phyloP scores from a whole-genome alignment of 2,797 vertebrate species.

The Pangasius sanitwongsei region DNA sequence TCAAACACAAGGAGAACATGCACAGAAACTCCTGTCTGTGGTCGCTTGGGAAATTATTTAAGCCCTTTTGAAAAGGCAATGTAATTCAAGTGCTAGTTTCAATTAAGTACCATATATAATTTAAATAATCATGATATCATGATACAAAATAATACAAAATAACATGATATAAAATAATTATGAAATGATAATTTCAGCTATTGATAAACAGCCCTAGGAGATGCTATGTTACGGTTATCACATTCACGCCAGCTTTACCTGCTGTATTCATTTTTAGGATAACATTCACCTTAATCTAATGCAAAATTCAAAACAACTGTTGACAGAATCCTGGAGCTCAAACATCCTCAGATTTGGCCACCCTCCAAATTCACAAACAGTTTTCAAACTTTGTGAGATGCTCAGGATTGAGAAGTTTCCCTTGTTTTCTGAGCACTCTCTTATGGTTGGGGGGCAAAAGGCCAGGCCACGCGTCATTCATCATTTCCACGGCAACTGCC shows the following conservation, averaged over 20 bases:
- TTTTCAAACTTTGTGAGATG: slow-evolving; percentile 44
- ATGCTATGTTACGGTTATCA: background rate
- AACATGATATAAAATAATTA: background rate
- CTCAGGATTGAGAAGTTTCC: slow-evolving; percentile 53
- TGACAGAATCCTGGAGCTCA: background rate
- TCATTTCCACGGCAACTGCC: slow-evolving; percentile 73
- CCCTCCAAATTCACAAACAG: slow-evolving; percentile 20
- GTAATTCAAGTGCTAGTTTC: background rate
- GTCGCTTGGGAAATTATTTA: background rate
- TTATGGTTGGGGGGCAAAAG: slow-evolving; percentile 54
- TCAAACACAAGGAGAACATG: background rate
- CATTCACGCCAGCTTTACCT: background rate
- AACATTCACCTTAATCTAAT: background rate
- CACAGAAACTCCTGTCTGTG: background rate
- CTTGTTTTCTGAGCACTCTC: slow-evolving; percentile 51
- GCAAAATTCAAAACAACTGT: background rate
- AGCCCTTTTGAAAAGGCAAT: background rate
- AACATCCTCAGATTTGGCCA: background rate
- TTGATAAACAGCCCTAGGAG: background rate
- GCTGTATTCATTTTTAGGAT: background rate
- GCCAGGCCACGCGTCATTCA: slow-evolving; percentile 72
- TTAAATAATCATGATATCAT: too few species aligned
- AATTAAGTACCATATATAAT: background rate
- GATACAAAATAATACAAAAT: too few species aligned
- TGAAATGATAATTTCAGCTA: background rate